Conservation (phyloP, 2,797 vertebrate species). For the Muscicapa striata region DNA sequence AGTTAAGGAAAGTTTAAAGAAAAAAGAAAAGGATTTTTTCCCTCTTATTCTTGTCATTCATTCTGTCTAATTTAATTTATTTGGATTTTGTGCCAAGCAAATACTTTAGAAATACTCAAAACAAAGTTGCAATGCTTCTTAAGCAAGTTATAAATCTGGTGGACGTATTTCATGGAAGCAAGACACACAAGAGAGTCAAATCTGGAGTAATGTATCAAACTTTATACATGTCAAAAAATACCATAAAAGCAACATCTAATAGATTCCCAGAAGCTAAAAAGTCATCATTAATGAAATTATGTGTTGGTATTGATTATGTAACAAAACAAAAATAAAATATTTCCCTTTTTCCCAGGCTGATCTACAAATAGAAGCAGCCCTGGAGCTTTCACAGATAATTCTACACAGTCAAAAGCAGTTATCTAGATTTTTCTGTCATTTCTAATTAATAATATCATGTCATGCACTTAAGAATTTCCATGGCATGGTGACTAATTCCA, state of each 20-base stretch:
- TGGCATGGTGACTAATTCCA: not conserved
- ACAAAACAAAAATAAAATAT: not conserved
- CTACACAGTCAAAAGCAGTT: not conserved
- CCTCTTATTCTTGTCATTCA: not conserved
- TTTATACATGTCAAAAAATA: not conserved
- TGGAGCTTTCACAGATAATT: not conserved
- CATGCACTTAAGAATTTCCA: not conserved
- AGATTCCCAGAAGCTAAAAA: not conserved
- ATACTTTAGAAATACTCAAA: not conserved
- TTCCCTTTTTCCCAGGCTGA: not conserved
- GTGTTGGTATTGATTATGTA: not conserved
- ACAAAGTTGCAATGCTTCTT: not conserved
- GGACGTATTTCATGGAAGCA: not conserved
- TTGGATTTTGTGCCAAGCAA: not conserved
- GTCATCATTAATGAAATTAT: not conserved
- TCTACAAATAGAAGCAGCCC: not conserved
- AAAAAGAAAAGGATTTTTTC: not conserved
- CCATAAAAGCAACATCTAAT: not conserved
- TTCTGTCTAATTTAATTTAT: not conserved
- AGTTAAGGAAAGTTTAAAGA: not conserved
- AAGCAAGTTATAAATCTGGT: not conserved
- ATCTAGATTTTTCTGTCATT: not conserved
- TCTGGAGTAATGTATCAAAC: not conserved
- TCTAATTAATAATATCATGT: not conserved
- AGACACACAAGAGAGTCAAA: not conserved